Evolutionary conservation across 2,113 vertebrate species (phyloP).

Genomic region (Morone saxatilis): DNA sequence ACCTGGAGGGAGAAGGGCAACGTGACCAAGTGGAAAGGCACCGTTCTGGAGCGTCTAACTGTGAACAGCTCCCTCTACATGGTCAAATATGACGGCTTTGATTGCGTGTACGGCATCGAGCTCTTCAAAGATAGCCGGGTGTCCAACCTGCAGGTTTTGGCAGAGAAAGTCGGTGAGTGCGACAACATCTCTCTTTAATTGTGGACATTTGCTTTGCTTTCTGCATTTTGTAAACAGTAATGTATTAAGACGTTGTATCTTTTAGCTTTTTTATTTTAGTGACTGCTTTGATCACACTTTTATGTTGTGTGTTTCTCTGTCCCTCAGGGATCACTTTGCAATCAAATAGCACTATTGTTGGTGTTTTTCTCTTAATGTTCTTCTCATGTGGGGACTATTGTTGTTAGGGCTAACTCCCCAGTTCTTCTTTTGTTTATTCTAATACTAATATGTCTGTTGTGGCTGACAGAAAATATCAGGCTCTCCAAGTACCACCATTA

Average conservation of each 20-base stretch:
- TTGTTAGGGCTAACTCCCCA: background rate
- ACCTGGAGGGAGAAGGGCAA: slow-evolving; percentile 87
- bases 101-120: slow-evolving; percentile 88
- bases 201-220: background rate
- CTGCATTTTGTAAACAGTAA: background rate
- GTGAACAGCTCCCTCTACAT: slow-evolving; percentile 86
- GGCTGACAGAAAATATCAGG: background rate
- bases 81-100: slow-evolving; percentile 89
- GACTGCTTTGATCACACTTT: background rate
- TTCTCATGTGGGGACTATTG: background rate
- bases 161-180: slow-evolving; percentile 86
- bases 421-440: background rate
- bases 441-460: background rate
- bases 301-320: background rate
- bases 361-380: background rate
- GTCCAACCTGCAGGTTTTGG: slow-evolving; percentile 84
- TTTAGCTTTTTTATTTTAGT: background rate
- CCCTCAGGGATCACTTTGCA: background rate
- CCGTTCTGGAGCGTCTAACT: slow-evolving; percentile 85
- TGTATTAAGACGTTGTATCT: background rate
- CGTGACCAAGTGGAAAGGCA: slow-evolving; percentile 88
- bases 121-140: slow-evolving; percentile 87
- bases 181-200: background rate
- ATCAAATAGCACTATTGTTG: background rate
- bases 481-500: no score